Base-by-base conservation (phyloP, 2,797 vertebrate genomes). In the Manis pentadactyla region DNA sequence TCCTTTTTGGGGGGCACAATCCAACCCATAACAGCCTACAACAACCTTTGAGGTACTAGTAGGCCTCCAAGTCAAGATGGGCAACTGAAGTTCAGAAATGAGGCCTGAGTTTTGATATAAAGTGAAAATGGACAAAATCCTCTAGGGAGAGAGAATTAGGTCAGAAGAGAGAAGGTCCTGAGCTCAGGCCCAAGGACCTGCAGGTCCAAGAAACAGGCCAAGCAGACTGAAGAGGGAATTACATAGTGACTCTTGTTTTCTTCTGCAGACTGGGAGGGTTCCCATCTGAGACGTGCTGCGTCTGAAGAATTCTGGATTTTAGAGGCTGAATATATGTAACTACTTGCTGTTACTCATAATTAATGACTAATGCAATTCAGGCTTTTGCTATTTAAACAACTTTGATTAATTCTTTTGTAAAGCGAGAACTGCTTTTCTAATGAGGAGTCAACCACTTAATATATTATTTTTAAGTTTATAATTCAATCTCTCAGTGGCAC, bases 361-460 rank as follows among this genome's bases (percentile, higher is more conserved):
- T 34, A 77, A 68, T 5, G 75, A 75, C 29, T 23, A 61, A 73
- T 37, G 37, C 25, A n/a, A 31, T 51, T 53, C 17, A 7, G 57
- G 19, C 39, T 90, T 37, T 92, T 92, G 29, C 18, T 87, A n/a
- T 78, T 81, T 79, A 39, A 71, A 78, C 79, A 78, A 39, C 7
- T 31, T 71, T 12, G 81, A 75, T 82, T 53, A 73, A 83, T 90
- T 42, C 57, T 77, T 75, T 21, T 77, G 84, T 61, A 42, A 88
- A 77, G 90, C 8, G 71, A 77, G 75, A 17, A 19, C 27, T 49
- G n/a, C 19, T 39, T 93, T 87, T 90, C 74, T 79, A 49, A 46
- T 11, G 59, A 51, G 82, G 61, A 71, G 21, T n/a, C 31, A 51
- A 21, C 19, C 61, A 14, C 46, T 74, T 85, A 34, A 42, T 18